A percentile compares a stretch with the other conserved stretches of the same genome.
phyloP scores from a whole-genome alignment of 2,113 vertebrate species.

The Pedetes capensis region DNA sequence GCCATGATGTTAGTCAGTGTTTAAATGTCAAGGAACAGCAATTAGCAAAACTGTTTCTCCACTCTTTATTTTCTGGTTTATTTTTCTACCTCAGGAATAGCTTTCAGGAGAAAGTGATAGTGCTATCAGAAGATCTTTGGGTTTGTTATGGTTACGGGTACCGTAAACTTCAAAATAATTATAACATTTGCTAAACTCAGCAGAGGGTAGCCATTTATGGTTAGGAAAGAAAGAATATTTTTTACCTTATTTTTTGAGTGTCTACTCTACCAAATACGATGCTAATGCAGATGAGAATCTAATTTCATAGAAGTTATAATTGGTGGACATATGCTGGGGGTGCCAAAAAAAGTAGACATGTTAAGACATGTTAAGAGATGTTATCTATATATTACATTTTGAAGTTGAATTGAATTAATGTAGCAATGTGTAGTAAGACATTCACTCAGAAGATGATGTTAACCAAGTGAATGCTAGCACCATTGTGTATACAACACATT shows the following conservation, averaged over 20 bases:
- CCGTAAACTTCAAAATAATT: conserved; percentile 12
- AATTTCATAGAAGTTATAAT: background rate
- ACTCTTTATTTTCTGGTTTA: background rate
- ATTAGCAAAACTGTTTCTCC: conserved; percentile 24
- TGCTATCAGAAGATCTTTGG: background rate
- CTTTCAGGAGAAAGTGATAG: background rate
- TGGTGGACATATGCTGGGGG: no score
- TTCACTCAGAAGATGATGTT: no score
- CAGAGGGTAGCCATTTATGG: background rate
- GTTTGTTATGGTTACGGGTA: background rate
- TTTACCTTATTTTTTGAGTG: background rate
- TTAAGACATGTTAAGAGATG: no score
- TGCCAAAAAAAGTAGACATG: no score
- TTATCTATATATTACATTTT: no score
- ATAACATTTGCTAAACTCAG: background rate
- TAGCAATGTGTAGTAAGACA: no score
- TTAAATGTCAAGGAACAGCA: conserved; percentile 44
- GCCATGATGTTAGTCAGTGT: conserved; percentile 36
- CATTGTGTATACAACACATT: no score
- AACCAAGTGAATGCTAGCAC: no score
- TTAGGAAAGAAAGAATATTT: background rate
- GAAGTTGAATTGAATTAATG: no score
- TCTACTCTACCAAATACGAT: background rate
- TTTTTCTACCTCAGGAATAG: background rate
- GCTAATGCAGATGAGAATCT: background rate